A percentile compares a stretch with the other conserved stretches of the same genome.
Evolutionary conservation across 1,140 invertebrate species (phyloP).

Genomic region (Mycetomoellerius zeteki): DNA sequence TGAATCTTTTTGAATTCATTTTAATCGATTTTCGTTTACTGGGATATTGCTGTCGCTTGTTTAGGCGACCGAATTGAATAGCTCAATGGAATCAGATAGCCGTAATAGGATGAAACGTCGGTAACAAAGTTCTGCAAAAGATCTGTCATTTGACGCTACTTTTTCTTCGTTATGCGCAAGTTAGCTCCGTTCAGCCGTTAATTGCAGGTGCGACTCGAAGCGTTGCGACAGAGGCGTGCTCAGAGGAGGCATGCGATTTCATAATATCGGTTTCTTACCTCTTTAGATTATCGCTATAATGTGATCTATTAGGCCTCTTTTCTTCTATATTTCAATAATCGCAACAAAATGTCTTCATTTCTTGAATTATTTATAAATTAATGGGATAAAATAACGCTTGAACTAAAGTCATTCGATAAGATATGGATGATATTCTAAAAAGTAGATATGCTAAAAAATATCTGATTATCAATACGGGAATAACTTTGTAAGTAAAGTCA

Average conservation of each 20-base stretch:
- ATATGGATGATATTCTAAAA: not conserved
- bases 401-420: not conserved
- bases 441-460: not conserved
- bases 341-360: not conserved
- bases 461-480: not conserved
- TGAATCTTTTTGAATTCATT: too few relatives aligned
- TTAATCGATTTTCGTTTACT: too few relatives aligned
- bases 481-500: too few relatives aligned
- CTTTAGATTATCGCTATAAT: constrained; percentile 52
- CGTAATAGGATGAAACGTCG: not conserved
- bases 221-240: constrained; percentile 67
- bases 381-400: not conserved
- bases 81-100: not conserved
- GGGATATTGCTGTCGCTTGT: not conserved
- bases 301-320: not conserved
- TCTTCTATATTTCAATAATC: not conserved
- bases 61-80: not conserved
- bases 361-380: constrained; percentile 20
- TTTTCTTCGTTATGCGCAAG: constrained; percentile 12
- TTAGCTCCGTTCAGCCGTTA: constrained; percentile 34
- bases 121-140: not conserved
- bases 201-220: constrained; percentile 16
- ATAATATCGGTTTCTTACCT: constrained; percentile 54
- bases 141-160: not conserved
- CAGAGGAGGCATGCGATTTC: constrained; percentile 58